These are phyloP conservation scores for Norana najaformis DNA, from an alignment of 2,888 invertebrate genomes.

Conservation along the genomic window DNA sequence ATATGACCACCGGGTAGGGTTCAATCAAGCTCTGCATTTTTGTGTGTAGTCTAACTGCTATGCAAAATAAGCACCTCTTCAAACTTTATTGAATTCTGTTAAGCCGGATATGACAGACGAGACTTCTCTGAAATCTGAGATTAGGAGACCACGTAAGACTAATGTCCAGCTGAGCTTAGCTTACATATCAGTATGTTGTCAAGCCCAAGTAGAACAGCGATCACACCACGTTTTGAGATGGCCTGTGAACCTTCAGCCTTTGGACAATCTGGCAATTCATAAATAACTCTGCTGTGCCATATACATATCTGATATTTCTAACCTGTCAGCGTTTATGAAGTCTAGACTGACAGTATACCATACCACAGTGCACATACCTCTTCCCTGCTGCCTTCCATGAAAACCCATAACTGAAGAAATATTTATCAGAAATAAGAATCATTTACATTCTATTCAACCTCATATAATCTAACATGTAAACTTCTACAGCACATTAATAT, in stretches of 20 bases:
- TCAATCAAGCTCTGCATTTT: background rate
- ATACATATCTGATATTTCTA: background rate
- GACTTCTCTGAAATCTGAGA: background rate
- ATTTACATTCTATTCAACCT: no score
- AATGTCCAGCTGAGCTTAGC: slow-evolving; percentile 6
- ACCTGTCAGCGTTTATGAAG: background rate
- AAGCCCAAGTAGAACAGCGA: background rate
- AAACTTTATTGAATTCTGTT: background rate
- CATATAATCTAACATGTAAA: no score
- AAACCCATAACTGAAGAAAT: no score
- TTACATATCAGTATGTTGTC: background rate
- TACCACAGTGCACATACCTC: background rate
- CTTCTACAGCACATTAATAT: no score
- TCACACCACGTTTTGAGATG: background rate
- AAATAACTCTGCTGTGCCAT: background rate
- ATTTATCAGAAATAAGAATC: no score
- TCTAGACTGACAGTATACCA: background rate
- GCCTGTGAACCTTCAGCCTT: slow-evolving; percentile 6
- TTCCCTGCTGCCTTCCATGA: background rate
- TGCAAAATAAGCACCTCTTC: background rate
- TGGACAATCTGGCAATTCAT: background rate
- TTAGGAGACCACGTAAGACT: background rate
- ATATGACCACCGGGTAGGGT: background rate
- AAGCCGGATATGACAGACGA: background rate
- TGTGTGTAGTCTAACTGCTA: no score